phyloP scores from a whole-genome alignment of 2,888 invertebrate species.

The Adelphocoris suturalis region DNA sequence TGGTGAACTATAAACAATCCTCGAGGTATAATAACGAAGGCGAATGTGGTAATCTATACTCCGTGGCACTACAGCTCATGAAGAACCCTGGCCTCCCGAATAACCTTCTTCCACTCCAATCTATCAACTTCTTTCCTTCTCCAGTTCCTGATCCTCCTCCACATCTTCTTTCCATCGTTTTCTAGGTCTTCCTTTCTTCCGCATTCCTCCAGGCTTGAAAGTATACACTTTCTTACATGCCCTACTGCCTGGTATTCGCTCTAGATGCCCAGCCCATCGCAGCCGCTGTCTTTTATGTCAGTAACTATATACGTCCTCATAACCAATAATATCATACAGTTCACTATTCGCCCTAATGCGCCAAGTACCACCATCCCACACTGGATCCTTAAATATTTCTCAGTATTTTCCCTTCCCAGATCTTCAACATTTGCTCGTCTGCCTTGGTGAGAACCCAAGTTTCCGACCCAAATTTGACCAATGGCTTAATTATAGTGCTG shows the following conservation, averaged over 20 bases:
- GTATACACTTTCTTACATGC: background rate
- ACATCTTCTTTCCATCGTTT: constrained; percentile 2
- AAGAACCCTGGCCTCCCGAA: background rate
- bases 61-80: no score
- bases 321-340: background rate
- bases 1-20: no score
- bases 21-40: no score
- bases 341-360: background rate
- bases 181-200: background rate
- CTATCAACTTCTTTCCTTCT: background rate
- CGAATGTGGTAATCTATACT: no score
- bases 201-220: background rate
- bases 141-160: constrained; percentile 11
- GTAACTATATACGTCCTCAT: background rate
- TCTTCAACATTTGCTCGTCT: background rate
- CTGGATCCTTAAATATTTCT: background rate
- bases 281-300: background rate
- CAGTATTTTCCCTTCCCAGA: background rate
- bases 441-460: no score
- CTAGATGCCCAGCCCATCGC: no score
- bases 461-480: background rate
- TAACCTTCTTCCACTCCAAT: background rate
- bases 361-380: background rate
- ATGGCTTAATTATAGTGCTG: background rate
- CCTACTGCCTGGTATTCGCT: no score